phyloP scores from a whole-genome alignment of 2,797 vertebrate species.

The Dipus sagitta region DNA sequence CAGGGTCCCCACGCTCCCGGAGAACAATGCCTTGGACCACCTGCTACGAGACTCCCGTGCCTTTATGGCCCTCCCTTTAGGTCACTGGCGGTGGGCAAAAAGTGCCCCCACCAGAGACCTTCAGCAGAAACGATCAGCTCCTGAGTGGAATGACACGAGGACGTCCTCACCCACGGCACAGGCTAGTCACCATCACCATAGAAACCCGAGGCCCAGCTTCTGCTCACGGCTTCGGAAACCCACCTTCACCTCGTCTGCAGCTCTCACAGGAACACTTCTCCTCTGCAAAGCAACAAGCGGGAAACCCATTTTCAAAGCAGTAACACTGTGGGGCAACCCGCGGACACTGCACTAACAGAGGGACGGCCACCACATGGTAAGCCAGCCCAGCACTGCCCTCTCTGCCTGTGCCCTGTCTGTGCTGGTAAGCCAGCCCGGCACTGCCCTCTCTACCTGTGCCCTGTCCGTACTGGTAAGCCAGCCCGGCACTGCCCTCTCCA shows the following conservation, averaged over 20 bases:
- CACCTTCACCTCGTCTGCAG: conserved; percentile 92
- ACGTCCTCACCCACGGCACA: neutral
- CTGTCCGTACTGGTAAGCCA: no score
- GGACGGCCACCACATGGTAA: no score
- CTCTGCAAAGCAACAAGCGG: conserved; percentile 89
- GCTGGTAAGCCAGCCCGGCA: no score
- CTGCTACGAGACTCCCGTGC: neutral
- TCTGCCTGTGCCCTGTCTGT: no score
- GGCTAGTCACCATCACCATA: accelerated
- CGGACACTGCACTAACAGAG: no score
- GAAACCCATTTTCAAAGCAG: neutral
- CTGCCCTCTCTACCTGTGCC: no score
- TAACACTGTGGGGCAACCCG: no score
- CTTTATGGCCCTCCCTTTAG: no score
- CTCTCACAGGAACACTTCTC: conserved; percentile 92
- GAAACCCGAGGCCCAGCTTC: accelerated
- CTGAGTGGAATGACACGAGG: neutral
- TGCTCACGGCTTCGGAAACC: conserved; percentile 40
- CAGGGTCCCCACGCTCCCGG: neutral
- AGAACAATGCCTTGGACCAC: neutral
- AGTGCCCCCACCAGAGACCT: neutral
- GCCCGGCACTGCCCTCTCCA: no score
- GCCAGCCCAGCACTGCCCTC: no score
- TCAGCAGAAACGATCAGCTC: neutral
- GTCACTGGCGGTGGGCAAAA: neutral